Evolutionary conservation across 1,140 invertebrate species (phyloP).

Genomic region (Goniozus legneri): DNA sequence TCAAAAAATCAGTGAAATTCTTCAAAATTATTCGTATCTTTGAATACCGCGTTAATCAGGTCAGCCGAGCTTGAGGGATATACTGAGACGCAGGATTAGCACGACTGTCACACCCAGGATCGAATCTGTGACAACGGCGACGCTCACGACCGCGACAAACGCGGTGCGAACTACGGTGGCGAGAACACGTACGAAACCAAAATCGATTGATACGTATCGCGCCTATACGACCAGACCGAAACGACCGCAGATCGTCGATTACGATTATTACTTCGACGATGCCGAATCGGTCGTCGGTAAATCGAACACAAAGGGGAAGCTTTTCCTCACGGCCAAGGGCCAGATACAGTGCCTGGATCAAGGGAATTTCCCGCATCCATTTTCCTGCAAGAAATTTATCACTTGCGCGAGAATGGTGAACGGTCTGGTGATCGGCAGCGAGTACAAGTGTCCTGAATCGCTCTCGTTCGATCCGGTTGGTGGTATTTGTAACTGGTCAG

Average conservation of each 20-base stretch:
- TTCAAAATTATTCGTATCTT: too few species aligned
- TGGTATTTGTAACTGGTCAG: constrained; percentile 85
- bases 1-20: too few species aligned
- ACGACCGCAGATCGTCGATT: constrained; percentile 52
- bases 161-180: constrained; percentile 19
- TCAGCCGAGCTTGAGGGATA: constrained; percentile 42
- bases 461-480: constrained; percentile 83
- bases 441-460: constrained; percentile 80
- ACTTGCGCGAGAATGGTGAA: constrained; percentile 79
- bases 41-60: too few species aligned
- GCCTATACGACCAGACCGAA: constrained; percentile 44
- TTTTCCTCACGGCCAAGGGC: constrained; percentile 56
- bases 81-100: constrained; percentile 47
- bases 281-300: constrained; percentile 57
- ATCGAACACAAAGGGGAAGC: constrained; percentile 57
- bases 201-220: too few species aligned
- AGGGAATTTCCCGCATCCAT: constrained; percentile 84
- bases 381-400: constrained; percentile 85
- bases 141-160: too few species aligned
- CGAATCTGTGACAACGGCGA: constrained; percentile 22
- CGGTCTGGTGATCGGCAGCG: constrained; percentile 73
- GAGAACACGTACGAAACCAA: too few species aligned
- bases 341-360: constrained; percentile 76
- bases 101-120: constrained; percentile 50
- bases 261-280: constrained; percentile 68